Evolutionary conservation across 2,888 invertebrate species (phyloP).

Genomic region (Spilarctia lutea): DNA sequence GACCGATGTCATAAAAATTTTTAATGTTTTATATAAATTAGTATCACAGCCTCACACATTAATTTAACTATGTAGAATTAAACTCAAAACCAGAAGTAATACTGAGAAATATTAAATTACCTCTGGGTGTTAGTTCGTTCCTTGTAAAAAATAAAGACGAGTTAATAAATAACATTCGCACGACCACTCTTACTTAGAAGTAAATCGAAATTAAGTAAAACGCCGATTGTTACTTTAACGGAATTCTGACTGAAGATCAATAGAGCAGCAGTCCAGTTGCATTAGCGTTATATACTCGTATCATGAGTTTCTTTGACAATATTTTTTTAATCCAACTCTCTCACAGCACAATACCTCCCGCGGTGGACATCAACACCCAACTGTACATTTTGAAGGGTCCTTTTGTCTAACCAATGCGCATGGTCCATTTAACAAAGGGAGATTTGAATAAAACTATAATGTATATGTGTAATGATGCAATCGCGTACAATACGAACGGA

Average conservation of each 20-base stretch:
- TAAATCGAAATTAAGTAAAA: background rate
- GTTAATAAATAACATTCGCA: background rate
- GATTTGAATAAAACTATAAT: constrained; percentile 20
- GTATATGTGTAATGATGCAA: constrained; percentile 18
- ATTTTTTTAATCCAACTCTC: background rate
- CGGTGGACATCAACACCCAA: constrained; percentile 6
- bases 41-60: no score
- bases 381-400: constrained; percentile 14
- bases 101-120: background rate
- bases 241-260: background rate
- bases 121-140: background rate
- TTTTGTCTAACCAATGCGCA: constrained; percentile 6
- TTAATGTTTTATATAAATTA: no score
- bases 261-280: background rate
- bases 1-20: background rate
- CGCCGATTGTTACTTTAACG: background rate
- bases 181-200: background rate
- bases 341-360: background rate
- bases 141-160: background rate
- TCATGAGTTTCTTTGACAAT: background rate
- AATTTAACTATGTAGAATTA: no score
- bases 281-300: background rate
- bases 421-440: constrained; percentile 24
- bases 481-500: constrained; percentile 3
- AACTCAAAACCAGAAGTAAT: background rate